A percentile compares a stretch with the other conserved stretches of the same genome.
Evolutionary conservation across 1,140 invertebrate genomes (phyloP).

Genomic region (Drosophila equinoxialis): DNA sequence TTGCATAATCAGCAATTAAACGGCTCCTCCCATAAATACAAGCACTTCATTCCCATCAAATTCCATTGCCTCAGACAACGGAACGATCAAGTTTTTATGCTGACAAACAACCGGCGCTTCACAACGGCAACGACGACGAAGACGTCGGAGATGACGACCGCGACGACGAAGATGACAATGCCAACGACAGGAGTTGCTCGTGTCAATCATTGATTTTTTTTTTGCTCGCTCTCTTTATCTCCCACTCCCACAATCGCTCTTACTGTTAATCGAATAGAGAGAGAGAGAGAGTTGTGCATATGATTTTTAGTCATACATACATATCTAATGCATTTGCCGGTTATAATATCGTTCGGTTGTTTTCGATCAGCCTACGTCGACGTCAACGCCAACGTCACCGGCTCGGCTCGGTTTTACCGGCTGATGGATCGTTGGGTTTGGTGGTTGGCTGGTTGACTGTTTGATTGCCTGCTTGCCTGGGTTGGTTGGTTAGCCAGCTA

Average conservation of each 20-base stretch:
- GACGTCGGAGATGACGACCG: not conserved
- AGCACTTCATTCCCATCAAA: conserved; percentile 15
- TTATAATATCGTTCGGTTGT: no score
- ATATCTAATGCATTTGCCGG: conserved; percentile 14
- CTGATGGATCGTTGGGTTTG: not conserved
- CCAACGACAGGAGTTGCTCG: conserved; percentile 2
- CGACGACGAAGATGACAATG: not conserved
- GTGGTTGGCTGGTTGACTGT: not conserved
- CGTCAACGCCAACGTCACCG: not conserved
- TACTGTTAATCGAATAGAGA: no score
- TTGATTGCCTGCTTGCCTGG: not conserved
- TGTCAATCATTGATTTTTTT: not conserved
- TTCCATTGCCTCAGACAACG: conserved; percentile 14
- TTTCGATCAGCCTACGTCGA: no score
- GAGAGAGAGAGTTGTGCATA: no score
- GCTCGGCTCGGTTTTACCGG: conserved; percentile 8
- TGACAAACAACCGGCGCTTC: conserved; percentile 13
- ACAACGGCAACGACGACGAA: not conserved
- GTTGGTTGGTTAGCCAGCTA: conserved; percentile 14
- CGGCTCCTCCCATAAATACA: conserved; percentile 8
- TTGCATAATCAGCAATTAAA: conserved; percentile 13
- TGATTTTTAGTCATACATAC: no score
- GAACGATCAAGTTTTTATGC: conserved; percentile 23
- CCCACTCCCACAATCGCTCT: no score
- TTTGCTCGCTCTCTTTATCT: not conserved